A percentile compares a stretch with the other conserved stretches of the same genome.
Evolutionary conservation across 2,113 vertebrate genomes (phyloP).

Genomic region (Anhinga rufa): DNA sequence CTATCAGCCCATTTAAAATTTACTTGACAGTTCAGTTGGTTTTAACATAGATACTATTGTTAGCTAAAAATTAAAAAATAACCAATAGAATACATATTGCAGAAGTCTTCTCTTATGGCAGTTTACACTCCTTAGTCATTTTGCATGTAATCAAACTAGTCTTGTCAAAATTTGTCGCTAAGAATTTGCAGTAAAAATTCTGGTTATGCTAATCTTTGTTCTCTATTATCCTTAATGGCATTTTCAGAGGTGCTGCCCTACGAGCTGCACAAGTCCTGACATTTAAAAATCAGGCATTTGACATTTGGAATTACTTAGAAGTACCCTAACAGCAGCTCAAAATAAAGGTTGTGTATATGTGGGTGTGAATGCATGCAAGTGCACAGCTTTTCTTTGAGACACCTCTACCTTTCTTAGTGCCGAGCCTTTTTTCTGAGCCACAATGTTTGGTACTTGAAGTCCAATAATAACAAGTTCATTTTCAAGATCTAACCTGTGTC

Average conservation of each 20-base stretch:
- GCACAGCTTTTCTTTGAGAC: neutral
- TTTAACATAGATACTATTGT: neutral
- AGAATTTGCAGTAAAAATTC: neutral
- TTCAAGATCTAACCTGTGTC: neutral
- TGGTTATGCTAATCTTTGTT: slow-evolving; percentile 24
- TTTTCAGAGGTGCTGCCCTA: slow-evolving; percentile 20
- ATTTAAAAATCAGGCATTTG: slow-evolving; percentile 17
- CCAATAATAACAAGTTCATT: neutral
- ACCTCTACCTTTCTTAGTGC: neutral
- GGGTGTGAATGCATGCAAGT: neutral
- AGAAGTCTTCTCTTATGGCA: neutral
- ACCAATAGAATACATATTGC: neutral
- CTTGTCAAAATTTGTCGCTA: neutral
- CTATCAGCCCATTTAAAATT: neutral
- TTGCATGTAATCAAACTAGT: neutral
- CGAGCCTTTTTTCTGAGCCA: neutral
- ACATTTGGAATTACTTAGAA: slow-evolving; percentile 31
- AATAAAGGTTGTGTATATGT: neutral
- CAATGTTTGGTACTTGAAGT: neutral
- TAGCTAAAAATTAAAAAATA: slow-evolving; percentile 14
- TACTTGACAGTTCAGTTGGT: neutral
- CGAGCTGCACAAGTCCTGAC: neutral
- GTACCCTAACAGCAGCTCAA: neutral
- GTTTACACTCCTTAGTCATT: neutral
- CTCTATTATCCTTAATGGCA: neutral